Evolutionary conservation across 2,113 vertebrate species (phyloP).

Genomic region (Romanogobio albipinnatus): DNA sequence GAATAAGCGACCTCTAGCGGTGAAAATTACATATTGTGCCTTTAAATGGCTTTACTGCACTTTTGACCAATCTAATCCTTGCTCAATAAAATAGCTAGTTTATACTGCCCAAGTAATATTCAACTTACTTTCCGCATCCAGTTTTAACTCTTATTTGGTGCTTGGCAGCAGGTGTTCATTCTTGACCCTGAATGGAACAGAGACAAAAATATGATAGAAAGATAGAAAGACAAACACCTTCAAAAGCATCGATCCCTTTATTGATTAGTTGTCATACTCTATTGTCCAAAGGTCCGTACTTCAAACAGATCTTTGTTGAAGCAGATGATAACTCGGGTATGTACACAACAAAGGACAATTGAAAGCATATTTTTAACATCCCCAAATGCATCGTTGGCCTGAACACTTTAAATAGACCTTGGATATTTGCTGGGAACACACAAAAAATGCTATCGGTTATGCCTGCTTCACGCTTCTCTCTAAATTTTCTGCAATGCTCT

Average conservation of each 20-base stretch:
- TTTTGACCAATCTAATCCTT: too few relatives aligned
- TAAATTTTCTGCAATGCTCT: constrained; percentile 44
- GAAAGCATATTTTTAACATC: constrained; percentile 7
- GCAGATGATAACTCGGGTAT: constrained; percentile 25
- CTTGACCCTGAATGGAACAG: background rate
- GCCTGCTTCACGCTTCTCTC: constrained; percentile 35
- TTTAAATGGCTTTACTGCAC: background rate
- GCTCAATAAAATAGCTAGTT: too few relatives aligned
- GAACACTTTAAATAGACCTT: constrained; percentile 13
- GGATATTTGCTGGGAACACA: constrained; percentile 26
- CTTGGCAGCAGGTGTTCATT: background rate
- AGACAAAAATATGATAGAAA: constrained; percentile 12
- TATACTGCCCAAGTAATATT: background rate
- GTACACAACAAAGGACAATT: constrained; percentile 4
- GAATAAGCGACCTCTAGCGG: too few relatives aligned
- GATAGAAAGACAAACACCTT: constrained; percentile 17
- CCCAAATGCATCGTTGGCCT: constrained; percentile 10
- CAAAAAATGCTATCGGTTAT: constrained; percentile 22
- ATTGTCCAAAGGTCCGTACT: constrained; percentile 20
- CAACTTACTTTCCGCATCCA: background rate
- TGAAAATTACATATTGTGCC: too few relatives aligned
- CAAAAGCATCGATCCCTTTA: constrained; percentile 1
- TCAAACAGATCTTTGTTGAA: constrained; percentile 23
- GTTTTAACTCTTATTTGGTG: background rate
- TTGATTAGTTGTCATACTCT: constrained; percentile 10